phyloP scores from a whole-genome alignment of 2,113 vertebrate genomes.

The rat (Rattus norvegicus) region GRCr8 NC_086022.1:78814501-78815000 shows the following conservation, averaged over 20 bases:
- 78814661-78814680: neutral
- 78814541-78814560: neutral
- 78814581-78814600: neutral
- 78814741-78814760: too few species aligned
- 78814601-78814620: neutral
- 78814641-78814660: neutral
- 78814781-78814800: too few species aligned
- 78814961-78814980: neutral
- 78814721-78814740: neutral
- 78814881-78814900: neutral
- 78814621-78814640: neutral
- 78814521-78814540: neutral
- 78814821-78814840: neutral
- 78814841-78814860: neutral
- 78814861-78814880: neutral
- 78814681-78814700: neutral
- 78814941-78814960: neutral
- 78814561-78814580: neutral
- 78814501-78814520: neutral
- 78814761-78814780: neutral
- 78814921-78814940: neutral
- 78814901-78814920: neutral
- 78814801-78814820: too few species aligned
- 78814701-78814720: neutral
- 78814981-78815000: neutral